Base-by-base conservation (phyloP, 2,797 vertebrate species). In the Helostoma temminkii region DNA sequence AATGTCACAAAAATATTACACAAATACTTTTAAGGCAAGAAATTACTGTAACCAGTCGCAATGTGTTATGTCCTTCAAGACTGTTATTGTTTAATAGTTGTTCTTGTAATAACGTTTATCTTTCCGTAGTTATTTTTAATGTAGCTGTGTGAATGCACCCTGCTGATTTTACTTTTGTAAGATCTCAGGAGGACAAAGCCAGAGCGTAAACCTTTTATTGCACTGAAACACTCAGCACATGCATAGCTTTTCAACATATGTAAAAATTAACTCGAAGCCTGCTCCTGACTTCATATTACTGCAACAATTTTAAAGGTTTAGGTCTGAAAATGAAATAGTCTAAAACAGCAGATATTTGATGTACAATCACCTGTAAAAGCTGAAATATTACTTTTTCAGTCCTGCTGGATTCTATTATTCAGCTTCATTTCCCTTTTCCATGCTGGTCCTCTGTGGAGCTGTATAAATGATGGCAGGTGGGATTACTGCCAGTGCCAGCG, bases 401-500 rank as follows among this genome's bases (percentile, higher is more conserved):
- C 41, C 63, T 63, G 62, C 73, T 80, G 82, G 72, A 78, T 62
- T 34, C 58, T 14, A 66, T 87, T 71, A 77, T 81, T 82, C 81
- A 82, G 75, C 78, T 83, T 75, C 66, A 72, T 76, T 81, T 82
- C 73, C 41, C 53, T 68, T 67, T 79, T 83, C 47, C 58, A 39
- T 37, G 11, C 39, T 34, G 18, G 74, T 52, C 55, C 76, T 85
- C 82, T 22, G 59, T 34, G 72, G 83, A 74, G 71, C 84, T 45
- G 66, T 66, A 62, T 79, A 71, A 82, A 68, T 78, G 73, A 84
- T 74, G 76, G 77, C 75, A 80, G 81, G 79, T 74, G 70, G 76
- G 73, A 71, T 76, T 74, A 37, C 69, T 58, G 80, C 74, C 61
- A 70, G 59, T 85, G 78, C 84, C 86, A 88, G 82, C 6, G 50